Percentiles rank a stretch among this genome's conserved stretches.
These are phyloP conservation scores for Entosphenus tridentatus DNA, from an alignment of 2,113 vertebrate species.

Conservation along the genomic window DNA sequence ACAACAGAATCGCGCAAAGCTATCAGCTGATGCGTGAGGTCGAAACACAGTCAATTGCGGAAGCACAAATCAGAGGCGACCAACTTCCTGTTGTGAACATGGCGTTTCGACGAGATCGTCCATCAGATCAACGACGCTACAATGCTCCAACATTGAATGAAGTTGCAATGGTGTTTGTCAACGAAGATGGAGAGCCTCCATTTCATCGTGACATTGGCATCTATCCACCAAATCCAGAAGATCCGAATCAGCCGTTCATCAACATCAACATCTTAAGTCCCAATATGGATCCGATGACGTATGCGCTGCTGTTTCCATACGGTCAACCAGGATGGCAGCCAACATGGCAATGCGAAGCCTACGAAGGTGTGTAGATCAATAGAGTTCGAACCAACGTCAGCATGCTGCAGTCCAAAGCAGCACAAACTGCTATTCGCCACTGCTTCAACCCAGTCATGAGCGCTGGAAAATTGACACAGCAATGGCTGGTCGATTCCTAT, in stretches of 20 bases:
- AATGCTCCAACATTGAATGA: not conserved
- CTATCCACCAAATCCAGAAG: not conserved
- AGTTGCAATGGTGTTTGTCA: constrained; percentile 1
- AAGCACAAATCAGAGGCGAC: not conserved
- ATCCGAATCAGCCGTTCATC: not conserved
- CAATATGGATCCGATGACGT: not conserved
- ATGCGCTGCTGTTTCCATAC: not conserved
- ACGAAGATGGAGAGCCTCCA: not conserved
- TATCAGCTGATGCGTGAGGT: not conserved
- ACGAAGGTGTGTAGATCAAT: not conserved
- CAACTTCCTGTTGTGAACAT: constrained; percentile 4
- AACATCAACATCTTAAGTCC: not conserved
- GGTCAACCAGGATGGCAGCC: not conserved
- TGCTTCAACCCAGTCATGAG: not conserved
- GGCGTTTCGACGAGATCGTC: not conserved
- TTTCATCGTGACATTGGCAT: not conserved
- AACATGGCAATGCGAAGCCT: not conserved
- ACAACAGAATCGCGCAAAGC: not conserved
- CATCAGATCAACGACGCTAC: not conserved
- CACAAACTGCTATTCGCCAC: not conserved
- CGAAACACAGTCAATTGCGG: not conserved
- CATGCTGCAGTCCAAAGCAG: not conserved
- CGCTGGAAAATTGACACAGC: not conserved
- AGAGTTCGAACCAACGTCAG: not conserved
- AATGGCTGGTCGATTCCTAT: not conserved